Conservation (phyloP, 1,140 invertebrate genomes). For the Triops longicaudatus region DNA sequence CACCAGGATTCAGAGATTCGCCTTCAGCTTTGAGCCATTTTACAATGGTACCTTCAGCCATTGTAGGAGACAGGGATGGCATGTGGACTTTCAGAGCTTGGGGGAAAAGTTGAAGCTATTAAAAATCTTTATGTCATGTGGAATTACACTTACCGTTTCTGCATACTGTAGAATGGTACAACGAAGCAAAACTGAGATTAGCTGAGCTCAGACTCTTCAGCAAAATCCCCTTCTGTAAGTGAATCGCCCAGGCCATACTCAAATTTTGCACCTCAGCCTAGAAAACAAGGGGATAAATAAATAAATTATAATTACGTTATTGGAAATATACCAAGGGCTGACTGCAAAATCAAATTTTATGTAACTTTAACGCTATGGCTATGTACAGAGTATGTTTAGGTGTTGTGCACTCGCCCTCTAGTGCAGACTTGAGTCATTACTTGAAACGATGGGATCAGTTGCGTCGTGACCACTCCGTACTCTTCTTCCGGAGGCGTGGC, state of each 20-base stretch:
- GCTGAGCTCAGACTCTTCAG: neutral
- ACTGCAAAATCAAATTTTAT: neutral
- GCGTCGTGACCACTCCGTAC: too few species aligned
- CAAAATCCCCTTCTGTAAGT: neutral
- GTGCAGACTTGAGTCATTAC: too few species aligned
- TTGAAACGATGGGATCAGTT: too few species aligned
- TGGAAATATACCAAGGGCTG: neutral
- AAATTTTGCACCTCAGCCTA: neutral
- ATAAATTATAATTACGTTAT: neutral
- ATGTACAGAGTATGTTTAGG: too few species aligned
- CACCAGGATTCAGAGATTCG: slow-evolving; percentile 47
- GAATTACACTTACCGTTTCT: neutral
- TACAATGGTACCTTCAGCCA: slow-evolving; percentile 52
- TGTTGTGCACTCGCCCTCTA: too few species aligned
- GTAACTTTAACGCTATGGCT: too few species aligned
- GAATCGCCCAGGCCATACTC: neutral
- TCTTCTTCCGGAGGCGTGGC: too few species aligned
- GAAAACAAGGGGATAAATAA: neutral
- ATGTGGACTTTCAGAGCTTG: slow-evolving; percentile 39
- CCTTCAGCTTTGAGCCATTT: slow-evolving; percentile 55
- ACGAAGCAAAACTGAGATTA: neutral
- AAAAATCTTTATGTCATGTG: neutral
- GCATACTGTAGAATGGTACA: neutral
- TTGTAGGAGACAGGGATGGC: slow-evolving; percentile 54
- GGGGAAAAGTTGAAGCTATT: neutral